Conservation (phyloP, 2,113 vertebrate species). For the Scopus umbretta region DNA sequence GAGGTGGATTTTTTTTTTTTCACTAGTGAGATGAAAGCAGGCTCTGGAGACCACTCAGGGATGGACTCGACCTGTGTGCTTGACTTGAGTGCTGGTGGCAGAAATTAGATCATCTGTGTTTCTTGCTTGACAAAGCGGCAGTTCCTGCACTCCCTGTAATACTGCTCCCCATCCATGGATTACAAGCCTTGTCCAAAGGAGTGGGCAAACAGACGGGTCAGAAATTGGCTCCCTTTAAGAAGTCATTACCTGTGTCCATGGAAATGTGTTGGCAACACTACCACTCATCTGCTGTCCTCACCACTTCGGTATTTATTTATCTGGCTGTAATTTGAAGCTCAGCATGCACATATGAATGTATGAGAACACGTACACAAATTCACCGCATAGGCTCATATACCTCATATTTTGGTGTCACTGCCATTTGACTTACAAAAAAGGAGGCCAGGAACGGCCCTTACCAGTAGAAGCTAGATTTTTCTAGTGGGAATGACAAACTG, state of each 20-base stretch:
- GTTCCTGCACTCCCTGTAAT: neutral
- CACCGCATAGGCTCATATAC: neutral
- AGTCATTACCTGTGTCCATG: neutral
- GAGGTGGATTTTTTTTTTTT: neutral
- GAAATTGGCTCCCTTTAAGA: neutral
- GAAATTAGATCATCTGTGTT: neutral
- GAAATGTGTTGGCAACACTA: neutral
- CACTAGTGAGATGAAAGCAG: neutral
- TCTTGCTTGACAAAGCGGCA: neutral
- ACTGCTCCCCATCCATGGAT: neutral
- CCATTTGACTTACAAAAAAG: neutral
- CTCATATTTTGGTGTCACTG: neutral
- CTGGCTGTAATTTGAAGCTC: neutral
- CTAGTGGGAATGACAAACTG: neutral
- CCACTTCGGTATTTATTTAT: neutral
- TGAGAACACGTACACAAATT: neutral
- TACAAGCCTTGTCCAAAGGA: neutral
- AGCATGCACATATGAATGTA: neutral
- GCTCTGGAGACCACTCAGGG: neutral
- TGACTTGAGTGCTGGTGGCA: neutral
- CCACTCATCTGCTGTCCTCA: neutral
- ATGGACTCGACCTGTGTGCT: rapidly evolving
- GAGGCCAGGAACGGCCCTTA: neutral
- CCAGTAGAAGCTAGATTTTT: neutral
- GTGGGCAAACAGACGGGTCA: neutral